Evolutionary conservation across 2,113 vertebrate genomes (phyloP).

Genomic region (Lasiurus borealis): DNA sequence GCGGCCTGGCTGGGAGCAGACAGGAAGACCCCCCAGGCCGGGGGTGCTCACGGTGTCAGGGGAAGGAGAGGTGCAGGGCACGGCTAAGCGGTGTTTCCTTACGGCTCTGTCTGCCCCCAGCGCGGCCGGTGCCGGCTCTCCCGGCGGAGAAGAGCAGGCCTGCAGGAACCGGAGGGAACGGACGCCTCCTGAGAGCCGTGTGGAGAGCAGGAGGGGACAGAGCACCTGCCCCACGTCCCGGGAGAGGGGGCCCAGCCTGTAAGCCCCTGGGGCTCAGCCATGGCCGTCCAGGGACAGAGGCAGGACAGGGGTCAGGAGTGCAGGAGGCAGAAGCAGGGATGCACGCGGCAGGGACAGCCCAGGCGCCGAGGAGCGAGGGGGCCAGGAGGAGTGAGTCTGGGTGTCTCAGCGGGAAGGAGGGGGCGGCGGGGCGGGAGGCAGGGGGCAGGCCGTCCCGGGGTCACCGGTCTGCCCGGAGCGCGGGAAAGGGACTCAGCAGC

Average conservation of each 20-base stretch:
- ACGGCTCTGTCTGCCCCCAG: background rate
- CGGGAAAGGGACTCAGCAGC: too few relatives aligned
- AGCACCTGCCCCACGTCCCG: background rate
- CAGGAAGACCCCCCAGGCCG: too few relatives aligned
- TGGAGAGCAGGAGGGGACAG: background rate
- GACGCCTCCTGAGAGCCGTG: background rate
- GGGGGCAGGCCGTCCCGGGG: background rate
- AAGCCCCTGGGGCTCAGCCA: too few relatives aligned
- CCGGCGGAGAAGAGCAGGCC: background rate
- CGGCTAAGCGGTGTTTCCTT: too few relatives aligned
- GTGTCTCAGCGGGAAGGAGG: background rate
- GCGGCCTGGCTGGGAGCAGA: too few relatives aligned
- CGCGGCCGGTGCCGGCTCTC: too few relatives aligned
- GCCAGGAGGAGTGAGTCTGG: too few relatives aligned
- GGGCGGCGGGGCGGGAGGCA: too few relatives aligned
- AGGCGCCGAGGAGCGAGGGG: background rate
- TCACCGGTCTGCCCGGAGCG: too few relatives aligned
- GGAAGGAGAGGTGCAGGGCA: too few relatives aligned
- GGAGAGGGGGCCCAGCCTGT: too few relatives aligned
- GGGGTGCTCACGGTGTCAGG: background rate
- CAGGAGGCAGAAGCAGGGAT: background rate
- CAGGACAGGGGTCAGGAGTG: background rate
- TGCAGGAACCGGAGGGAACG: rapidly evolving
- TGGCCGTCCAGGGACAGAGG: rapidly evolving
- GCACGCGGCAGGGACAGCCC: rapidly evolving